Evolutionary conservation across 2,888 invertebrate species (phyloP), one percentile per base, ranked within the genome.

Genomic region (Sepiola atlantica): DNA sequence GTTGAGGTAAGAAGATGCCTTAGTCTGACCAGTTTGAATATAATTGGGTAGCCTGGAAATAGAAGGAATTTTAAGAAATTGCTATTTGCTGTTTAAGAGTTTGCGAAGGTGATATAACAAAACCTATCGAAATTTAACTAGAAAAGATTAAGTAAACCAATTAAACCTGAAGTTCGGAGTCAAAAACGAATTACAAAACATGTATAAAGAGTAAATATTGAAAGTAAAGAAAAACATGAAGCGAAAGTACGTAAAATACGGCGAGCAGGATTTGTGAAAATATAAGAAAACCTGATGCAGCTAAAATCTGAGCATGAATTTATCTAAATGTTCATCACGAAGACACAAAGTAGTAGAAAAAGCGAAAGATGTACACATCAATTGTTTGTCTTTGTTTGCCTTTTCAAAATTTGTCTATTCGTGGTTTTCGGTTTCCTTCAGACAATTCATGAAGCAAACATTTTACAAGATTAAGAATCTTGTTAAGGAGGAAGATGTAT

Each of bases 11-110:
- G n/a, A 77, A n/a, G 77, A 12, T 28, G n/a, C 28, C 77, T n/a
- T 28, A n/a, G 28, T 77, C n/a, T 28, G 61, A 61, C 21, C 61
- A 61, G 61, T 61, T 61, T 61, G 77, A 77, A 77, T 77, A n/a
- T 77, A n/a, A n/a, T n/a, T 77, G 77, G 77, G 28, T 77, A 77
- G 77, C 77, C n/a, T 77, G 77, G 77, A 77, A 77, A n/a, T 77
- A n/a, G 61, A 61, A 61, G n/a, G n/a, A 77, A 77, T 77, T 77
- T 77, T n/a, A 77, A n/a, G 77, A n/a, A 77, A 77, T n/a, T n/a
- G 77, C 28, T 77, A 14, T 77, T 77, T 77, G 77, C n/a, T 77
- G 77, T 77, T 77, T 16, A 77, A 16, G 77, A n/a, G n/a, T 77
- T 77, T 3, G 77, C 10, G 77, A 18, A 16, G 28, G 12, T 18